These are phyloP conservation scores for Drosophila ironensis DNA, from an alignment of 1,140 invertebrate genomes.

Conservation along the genomic window DNA sequence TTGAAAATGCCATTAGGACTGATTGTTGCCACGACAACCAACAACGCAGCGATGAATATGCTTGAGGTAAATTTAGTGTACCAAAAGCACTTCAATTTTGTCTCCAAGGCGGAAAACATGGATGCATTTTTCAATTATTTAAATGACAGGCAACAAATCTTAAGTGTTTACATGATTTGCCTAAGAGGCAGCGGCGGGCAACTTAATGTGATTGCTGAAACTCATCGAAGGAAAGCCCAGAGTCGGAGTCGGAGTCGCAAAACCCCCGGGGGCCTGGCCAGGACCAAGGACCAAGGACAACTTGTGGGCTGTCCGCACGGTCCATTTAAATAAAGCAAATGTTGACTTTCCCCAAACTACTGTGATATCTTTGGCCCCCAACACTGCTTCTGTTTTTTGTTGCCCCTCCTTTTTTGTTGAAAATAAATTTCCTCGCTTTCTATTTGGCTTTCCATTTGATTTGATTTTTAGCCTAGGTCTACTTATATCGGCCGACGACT, in stretches of 20 bases:
- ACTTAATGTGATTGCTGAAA: constrained; percentile 69
- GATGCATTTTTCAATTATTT: constrained; percentile 74
- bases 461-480: constrained; percentile 62
- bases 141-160: constrained; percentile 69
- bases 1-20: constrained; percentile 69
- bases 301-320: constrained; percentile 53
- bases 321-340: constrained; percentile 73
- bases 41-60: neutral
- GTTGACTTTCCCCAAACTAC: constrained; percentile 55
- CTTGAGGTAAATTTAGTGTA: neutral
- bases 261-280: neutral
- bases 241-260: constrained; percentile 6
- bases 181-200: constrained; percentile 9
- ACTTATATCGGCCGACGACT: constrained; percentile 12
- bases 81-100: constrained; percentile 11
- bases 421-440: constrained; percentile 64
- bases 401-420: constrained; percentile 1
- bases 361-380: constrained; percentile 8
- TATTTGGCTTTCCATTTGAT: constrained; percentile 59
- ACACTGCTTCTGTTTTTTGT: constrained; percentile 11
- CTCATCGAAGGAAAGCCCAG: constrained; percentile 28
- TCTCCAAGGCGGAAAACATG: neutral
- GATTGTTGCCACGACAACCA: constrained; percentile 41
- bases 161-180: constrained; percentile 65
- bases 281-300: neutral